phyloP scores from a whole-genome alignment of 1,140 invertebrate species.

The Trialeurodes vaporariorum region DNA sequence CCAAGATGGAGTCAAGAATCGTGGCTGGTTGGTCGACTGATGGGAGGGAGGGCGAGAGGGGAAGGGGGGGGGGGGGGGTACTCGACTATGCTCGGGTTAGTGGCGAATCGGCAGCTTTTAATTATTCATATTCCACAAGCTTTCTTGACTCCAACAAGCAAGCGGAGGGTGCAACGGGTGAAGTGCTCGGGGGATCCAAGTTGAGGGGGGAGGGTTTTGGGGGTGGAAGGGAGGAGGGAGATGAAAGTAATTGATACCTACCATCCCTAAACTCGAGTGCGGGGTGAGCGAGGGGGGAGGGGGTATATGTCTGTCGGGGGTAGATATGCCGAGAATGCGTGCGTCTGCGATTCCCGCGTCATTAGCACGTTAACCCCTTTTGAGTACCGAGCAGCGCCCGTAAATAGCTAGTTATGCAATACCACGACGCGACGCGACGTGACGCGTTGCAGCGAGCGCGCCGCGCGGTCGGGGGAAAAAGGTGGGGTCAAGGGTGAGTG shows the following conservation, averaged over 20 bases:
- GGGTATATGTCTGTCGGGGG: not conserved
- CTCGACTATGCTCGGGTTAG: not conserved
- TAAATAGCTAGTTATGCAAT: not conserved
- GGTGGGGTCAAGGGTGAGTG: slow-evolving; percentile 2
- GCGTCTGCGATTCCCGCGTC: not conserved
- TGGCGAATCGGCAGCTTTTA: not conserved
- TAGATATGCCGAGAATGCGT: not conserved
- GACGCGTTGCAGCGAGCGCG: too few relatives aligned
- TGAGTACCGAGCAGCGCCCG: not conserved
- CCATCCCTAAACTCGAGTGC: not conserved
- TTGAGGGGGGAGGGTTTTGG: too few relatives aligned
- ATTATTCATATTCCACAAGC: not conserved
- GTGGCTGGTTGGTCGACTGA: too few relatives aligned
- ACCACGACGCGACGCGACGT: not conserved
- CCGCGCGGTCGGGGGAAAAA: too few relatives aligned
- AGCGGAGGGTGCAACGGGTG: not conserved
- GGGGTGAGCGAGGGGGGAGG: not conserved
- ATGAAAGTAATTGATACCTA: not conserved
- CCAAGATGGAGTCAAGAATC: too few relatives aligned
- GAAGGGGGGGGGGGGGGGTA: too few relatives aligned
- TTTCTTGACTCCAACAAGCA: not conserved
- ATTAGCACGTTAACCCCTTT: not conserved
- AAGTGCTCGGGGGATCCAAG: not conserved
- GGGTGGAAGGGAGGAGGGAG: not conserved
- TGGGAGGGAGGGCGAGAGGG: too few relatives aligned